Conservation (phyloP, 1,140 invertebrate genomes). For the Latrodectus geometricus region DNA sequence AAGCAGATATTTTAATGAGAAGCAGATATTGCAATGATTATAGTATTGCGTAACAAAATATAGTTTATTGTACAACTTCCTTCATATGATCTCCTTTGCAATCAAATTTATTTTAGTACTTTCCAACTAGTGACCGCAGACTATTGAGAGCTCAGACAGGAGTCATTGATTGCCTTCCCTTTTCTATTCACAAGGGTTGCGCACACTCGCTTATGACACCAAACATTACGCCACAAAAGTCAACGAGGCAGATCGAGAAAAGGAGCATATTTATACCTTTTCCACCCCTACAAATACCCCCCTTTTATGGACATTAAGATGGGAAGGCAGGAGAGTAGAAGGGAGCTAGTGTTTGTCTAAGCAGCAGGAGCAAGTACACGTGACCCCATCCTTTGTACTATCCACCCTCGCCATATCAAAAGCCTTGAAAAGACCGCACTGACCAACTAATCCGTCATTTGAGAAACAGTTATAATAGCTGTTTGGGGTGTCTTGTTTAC, state of each 20-base stretch:
- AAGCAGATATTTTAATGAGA: too few species aligned
- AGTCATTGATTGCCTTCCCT: neutral
- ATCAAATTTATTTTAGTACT: too few species aligned
- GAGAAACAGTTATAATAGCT: constrained; percentile 29
- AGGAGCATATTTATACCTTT: neutral
- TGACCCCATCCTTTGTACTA: constrained; percentile 22
- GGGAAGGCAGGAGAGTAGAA: constrained; percentile 14
- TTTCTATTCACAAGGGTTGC: constrained; percentile 4
- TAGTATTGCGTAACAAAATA: too few species aligned
- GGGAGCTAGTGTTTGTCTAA: constrained; percentile 11
- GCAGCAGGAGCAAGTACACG: constrained; percentile 35
- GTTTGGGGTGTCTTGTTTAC: constrained; percentile 26
- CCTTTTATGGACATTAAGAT: constrained; percentile 22
- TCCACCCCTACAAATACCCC: neutral
- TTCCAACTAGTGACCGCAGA: too few species aligned
- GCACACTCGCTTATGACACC: neutral
- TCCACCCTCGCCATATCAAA: neutral
- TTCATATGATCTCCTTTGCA: too few species aligned
- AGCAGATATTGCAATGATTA: too few species aligned
- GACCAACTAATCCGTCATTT: constrained; percentile 49
- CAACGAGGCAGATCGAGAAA: neutral
- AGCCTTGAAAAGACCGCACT: neutral
- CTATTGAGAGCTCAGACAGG: neutral
- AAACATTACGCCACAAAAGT: constrained; percentile 17
- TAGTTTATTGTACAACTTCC: too few species aligned